These are phyloP conservation scores for Chanos chanos DNA, from an alignment of 2,797 vertebrate genomes.

Conservation along the genomic window DNA sequence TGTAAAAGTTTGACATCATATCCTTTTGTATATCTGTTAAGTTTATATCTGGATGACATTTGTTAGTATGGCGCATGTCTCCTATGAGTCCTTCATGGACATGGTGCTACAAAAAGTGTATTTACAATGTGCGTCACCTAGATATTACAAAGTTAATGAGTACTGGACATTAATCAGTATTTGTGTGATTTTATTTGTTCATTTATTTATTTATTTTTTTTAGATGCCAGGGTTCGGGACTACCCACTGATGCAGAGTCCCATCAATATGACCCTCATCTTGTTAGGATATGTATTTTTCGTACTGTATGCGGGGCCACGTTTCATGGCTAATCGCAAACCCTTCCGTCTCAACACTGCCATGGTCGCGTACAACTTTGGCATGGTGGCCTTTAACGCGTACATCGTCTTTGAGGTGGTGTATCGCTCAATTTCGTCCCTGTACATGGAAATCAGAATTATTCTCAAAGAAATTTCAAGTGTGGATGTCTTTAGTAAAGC, in stretches of 20 bases:
- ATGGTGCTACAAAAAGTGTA: too few relatives aligned
- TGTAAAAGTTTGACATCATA: too few relatives aligned
- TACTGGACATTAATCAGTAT: slow-evolving; percentile 10
- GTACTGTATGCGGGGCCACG: slow-evolving; percentile 84
- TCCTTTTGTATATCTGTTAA: neutral
- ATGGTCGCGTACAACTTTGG: slow-evolving; percentile 93
- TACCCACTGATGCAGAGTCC: slow-evolving; percentile 90
- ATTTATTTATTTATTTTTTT: slow-evolving; percentile 15
- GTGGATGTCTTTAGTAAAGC: too few relatives aligned
- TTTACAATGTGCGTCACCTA: neutral
- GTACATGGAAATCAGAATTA: neutral
- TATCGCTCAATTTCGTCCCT: neutral
- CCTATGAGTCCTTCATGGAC: too few relatives aligned
- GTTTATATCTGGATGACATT: neutral
- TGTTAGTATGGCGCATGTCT: too few relatives aligned
- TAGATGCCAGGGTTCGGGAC: slow-evolving; percentile 81
- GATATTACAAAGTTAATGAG: neutral
- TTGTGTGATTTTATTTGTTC: neutral
- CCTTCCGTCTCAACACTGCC: slow-evolving; percentile 79
- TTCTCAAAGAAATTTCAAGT: too few relatives aligned
- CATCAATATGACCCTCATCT: slow-evolving; percentile 76
- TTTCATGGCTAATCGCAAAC: slow-evolving; percentile 90
- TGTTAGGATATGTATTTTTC: slow-evolving; percentile 81
- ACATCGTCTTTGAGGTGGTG: slow-evolving; percentile 92
- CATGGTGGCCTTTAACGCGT: slow-evolving; percentile 86